phyloP scores from a whole-genome alignment of 2,888 invertebrate genomes.

The Endotricha flammealis region DNA sequence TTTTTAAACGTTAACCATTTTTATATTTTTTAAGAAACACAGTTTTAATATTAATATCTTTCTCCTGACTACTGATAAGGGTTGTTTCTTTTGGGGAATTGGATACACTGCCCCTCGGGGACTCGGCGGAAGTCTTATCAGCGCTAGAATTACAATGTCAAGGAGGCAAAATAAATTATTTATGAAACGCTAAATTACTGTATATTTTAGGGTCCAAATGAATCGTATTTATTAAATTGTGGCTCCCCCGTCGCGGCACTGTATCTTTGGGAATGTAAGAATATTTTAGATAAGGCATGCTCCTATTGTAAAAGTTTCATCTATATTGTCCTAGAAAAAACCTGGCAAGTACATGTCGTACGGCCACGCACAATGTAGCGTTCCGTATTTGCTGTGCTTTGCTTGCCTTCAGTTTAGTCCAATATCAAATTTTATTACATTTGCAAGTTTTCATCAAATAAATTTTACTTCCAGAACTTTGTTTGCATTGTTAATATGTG shows the following conservation, averaged over 20 bases:
- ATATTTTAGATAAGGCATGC: no score
- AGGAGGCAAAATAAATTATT: conserved; percentile 46
- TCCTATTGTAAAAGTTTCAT: no score
- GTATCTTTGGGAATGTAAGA: conserved; percentile 5
- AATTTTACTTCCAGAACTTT: no score
- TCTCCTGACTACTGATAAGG: conserved; percentile 32
- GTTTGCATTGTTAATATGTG: no score
- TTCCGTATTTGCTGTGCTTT: no score
- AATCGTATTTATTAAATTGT: conserved; percentile 21
- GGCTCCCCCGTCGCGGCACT: conserved; percentile 14
- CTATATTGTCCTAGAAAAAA: no score
- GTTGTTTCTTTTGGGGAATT: conserved; percentile 38
- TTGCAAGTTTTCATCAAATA: no score
- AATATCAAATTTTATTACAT: no score
- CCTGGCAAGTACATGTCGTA: no score
- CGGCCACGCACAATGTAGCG: no score
- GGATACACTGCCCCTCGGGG: conserved; percentile 33
- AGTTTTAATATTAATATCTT: conserved; percentile 32
- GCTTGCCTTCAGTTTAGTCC: no score
- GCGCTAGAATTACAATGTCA: conserved; percentile 41
- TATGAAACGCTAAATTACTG: conserved; percentile 33
- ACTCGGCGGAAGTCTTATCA: conserved; percentile 38
- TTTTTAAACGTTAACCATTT: no score
- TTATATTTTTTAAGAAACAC: conserved; percentile 17
- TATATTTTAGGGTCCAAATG: conserved; percentile 23